Conservation (phyloP, 2,888 invertebrate genomes). For the Neoscelio sp. region DNA sequence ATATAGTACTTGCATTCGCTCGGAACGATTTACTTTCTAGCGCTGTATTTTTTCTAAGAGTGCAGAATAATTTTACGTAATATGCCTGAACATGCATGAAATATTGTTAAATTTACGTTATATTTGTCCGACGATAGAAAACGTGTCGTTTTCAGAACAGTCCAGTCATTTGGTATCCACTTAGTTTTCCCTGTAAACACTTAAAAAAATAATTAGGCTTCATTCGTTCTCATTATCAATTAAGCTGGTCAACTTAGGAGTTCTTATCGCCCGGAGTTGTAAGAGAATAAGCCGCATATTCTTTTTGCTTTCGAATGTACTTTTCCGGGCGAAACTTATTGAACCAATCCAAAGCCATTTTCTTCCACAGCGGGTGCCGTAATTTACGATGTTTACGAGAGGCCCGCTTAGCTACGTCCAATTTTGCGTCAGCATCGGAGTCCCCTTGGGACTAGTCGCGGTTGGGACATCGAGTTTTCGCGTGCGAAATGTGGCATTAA, state of each 20-base stretch:
- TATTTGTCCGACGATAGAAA: too few species aligned
- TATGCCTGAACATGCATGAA: too few species aligned
- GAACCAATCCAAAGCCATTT: constrained; percentile 50
- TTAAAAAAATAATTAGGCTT: too few species aligned
- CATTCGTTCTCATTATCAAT: neutral
- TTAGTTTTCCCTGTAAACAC: too few species aligned
- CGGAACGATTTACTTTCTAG: too few species aligned
- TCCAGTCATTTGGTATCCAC: too few species aligned
- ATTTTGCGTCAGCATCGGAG: constrained; percentile 53
- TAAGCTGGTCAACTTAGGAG: too few species aligned
- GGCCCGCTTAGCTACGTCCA: constrained; percentile 57
- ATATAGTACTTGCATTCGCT: too few species aligned
- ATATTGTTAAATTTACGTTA: too few species aligned
- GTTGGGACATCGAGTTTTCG: constrained; percentile 64
- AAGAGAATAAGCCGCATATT: constrained; percentile 36
- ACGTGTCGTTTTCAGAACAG: too few species aligned
- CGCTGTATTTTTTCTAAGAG: too few species aligned
- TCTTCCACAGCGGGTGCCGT: constrained; percentile 50
- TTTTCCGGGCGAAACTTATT: constrained; percentile 54
- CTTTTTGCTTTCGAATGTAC: constrained; percentile 39
- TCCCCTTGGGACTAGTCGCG: constrained; percentile 60
- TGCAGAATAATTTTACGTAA: too few species aligned
- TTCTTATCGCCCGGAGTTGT: neutral
- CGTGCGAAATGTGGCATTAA: constrained; percentile 68
- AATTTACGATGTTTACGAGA: constrained; percentile 67